Evolutionary conservation across 2,113 vertebrate species (phyloP).

Genomic region (Canis aureus): DNA sequence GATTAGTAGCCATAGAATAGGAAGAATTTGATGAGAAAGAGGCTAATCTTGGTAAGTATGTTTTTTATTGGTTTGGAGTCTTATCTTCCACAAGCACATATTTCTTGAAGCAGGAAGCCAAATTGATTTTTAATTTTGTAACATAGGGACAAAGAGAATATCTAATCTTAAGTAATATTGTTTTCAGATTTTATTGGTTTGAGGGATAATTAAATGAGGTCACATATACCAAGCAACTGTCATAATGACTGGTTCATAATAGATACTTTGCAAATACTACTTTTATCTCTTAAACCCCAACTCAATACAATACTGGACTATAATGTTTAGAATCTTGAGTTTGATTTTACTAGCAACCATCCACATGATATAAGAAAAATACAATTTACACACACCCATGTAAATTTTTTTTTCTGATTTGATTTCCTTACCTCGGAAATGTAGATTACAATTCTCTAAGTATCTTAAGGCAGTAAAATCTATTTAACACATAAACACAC

Average conservation of each 20-base stretch:
- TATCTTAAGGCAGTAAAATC: neutral
- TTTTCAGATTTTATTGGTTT: neutral
- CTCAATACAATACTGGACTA: neutral
- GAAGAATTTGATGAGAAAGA: neutral
- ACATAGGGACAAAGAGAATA: neutral
- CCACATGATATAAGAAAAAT: neutral
- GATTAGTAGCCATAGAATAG: neutral
- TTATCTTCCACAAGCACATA: neutral
- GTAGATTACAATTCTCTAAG: neutral
- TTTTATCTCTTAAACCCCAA: neutral
- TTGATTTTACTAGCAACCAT: neutral
- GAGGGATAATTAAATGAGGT: neutral
- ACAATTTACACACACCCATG: neutral
- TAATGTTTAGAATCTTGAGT: neutral
- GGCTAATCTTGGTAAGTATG: neutral
- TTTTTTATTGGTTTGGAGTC: neutral
- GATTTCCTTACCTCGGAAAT: neutral
- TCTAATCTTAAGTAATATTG: neutral
- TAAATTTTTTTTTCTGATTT: neutral
- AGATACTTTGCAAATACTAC: neutral
- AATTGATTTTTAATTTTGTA: neutral
- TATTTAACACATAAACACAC: neutral
- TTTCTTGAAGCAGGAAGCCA: neutral
- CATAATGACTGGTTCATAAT: neutral
- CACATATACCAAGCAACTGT: neutral